Percentiles rank a stretch among this genome's conserved stretches.
These are phyloP conservation scores for Microctonus hyperodae DNA, from an alignment of 2,888 invertebrate genomes.

Conservation along the genomic window DNA sequence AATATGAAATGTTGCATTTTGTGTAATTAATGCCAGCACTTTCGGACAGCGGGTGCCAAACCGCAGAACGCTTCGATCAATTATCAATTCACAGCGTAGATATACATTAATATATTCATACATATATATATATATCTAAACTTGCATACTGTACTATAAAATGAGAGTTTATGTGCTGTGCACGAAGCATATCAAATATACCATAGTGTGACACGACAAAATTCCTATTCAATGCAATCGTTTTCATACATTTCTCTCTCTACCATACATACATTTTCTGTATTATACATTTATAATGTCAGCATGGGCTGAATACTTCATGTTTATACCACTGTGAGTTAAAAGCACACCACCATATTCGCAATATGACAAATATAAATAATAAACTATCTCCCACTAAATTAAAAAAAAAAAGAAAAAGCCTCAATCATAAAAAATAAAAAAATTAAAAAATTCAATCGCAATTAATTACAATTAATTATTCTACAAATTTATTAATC, in stretches of 20 bases:
- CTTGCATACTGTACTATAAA: no score
- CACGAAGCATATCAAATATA: background rate
- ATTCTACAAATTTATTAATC: no score
- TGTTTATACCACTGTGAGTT: background rate
- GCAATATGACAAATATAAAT: background rate
- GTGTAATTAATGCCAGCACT: constrained; percentile 57
- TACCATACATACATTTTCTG: no score
- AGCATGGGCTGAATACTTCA: no score
- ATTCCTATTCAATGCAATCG: background rate
- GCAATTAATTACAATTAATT: no score
- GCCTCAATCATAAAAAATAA: no score
- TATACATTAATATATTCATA: background rate
- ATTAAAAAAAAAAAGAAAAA: no score
- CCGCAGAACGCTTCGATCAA: constrained; percentile 59
- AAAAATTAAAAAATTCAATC: no score
- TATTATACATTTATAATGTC: no score
- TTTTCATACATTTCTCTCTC: background rate
- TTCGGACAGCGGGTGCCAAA: constrained; percentile 58
- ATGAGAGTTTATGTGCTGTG: background rate
- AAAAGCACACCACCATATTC: background rate
- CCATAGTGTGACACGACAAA: background rate
- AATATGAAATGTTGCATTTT: constrained; percentile 3
- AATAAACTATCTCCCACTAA: no score
- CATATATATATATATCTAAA: background rate
- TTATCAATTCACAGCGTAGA: no score